A percentile compares a stretch with the other conserved stretches of the same genome.
Conservation (phyloP, 1,140 invertebrate genomes). For the Heliconius congener region DNA sequence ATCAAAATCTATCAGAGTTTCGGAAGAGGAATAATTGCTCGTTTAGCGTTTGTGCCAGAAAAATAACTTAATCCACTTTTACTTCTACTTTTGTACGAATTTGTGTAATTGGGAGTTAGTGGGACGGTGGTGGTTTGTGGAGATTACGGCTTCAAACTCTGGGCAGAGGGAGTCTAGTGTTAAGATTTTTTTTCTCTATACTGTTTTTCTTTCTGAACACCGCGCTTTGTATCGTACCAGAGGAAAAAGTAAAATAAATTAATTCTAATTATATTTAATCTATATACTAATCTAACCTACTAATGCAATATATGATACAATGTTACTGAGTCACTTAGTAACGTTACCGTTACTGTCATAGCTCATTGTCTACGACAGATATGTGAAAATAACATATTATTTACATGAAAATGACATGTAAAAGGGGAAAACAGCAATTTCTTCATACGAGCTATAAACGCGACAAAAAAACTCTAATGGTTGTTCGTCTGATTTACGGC, state of each 20-base stretch:
- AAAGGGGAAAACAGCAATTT: slow-evolving; percentile 9
- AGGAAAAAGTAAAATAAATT: too few relatives aligned
- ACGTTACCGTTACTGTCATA: not conserved
- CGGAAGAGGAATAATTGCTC: slow-evolving; percentile 1
- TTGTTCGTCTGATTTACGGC: slow-evolving; percentile 3
- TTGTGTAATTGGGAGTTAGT: not conserved
- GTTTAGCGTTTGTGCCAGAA: not conserved
- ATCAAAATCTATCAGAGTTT: slow-evolving; percentile 11
- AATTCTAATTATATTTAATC: too few relatives aligned
- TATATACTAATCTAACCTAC: too few relatives aligned
- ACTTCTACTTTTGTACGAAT: not conserved
- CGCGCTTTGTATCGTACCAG: too few relatives aligned
- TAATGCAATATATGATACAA: not conserved
- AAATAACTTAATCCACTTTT: slow-evolving; percentile 8
- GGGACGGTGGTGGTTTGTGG: not conserved
- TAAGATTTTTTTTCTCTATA: too few relatives aligned
- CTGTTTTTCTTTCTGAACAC: too few relatives aligned
- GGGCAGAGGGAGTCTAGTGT: not conserved
- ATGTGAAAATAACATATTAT: slow-evolving; percentile 4
- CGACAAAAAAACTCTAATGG: slow-evolving; percentile 10
- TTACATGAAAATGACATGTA: slow-evolving; percentile 11
- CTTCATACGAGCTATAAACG: slow-evolving; percentile 6
- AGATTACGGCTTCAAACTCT: not conserved
- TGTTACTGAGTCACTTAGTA: not conserved
- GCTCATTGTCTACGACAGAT: slow-evolving; percentile 9